phyloP scores from a whole-genome alignment of 2,888 invertebrate genomes.

The Idaea straminata region DNA sequence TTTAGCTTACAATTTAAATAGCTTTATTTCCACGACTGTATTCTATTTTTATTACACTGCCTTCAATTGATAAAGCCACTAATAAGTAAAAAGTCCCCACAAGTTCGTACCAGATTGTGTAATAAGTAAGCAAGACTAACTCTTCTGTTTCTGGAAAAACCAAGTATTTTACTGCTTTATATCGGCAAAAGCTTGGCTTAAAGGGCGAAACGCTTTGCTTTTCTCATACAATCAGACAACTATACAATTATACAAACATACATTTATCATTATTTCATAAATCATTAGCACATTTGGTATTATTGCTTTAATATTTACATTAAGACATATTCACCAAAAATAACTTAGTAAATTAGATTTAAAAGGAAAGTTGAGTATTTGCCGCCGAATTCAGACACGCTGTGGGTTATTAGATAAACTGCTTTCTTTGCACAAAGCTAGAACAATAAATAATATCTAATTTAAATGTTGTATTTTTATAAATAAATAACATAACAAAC shows the following conservation, averaged over 20 bases:
- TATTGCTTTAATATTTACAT: constrained; percentile 14
- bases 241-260: constrained; percentile 6
- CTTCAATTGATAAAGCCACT: background rate
- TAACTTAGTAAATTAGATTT: background rate
- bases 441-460: too few relatives aligned
- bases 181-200: constrained; percentile 56
- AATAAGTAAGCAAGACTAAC: background rate
- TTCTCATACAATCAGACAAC: constrained; percentile 56
- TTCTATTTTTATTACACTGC: background rate
- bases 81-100: background rate
- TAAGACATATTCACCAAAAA: background rate
- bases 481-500: too few relatives aligned
- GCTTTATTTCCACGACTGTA: background rate
- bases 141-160: background rate
- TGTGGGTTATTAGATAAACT: too few relatives aligned
- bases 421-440: too few relatives aligned
- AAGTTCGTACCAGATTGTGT: background rate
- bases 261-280: constrained; percentile 17
- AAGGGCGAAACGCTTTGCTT: constrained; percentile 66
- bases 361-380: too few relatives aligned
- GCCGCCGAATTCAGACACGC: too few relatives aligned
- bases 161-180: constrained; percentile 39
- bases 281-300: constrained; percentile 10
- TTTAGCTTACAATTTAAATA: background rate
- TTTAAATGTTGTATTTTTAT: too few relatives aligned